phyloP scores from a whole-genome alignment of 2,113 vertebrate species.

The Merops nubicus region DNA sequence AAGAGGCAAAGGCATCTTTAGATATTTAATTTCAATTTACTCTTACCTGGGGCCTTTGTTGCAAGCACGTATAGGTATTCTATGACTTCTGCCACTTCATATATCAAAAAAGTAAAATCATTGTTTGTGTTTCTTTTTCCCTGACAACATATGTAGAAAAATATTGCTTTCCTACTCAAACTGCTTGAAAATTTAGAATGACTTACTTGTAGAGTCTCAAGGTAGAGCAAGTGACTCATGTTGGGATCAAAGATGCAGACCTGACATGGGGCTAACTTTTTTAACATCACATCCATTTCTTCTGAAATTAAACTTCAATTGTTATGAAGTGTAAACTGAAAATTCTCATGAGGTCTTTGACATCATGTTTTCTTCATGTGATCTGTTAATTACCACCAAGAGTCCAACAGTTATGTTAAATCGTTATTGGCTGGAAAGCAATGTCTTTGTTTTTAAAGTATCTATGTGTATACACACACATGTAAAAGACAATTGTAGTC shows the following conservation, averaged over 20 bases:
- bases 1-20: background rate
- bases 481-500: background rate
- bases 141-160: background rate
- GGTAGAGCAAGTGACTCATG: background rate
- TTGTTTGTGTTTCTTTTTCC: background rate
- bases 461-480: no score
- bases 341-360: background rate
- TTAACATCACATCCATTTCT: background rate
- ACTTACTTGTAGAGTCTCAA: background rate
- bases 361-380: background rate
- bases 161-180: background rate
- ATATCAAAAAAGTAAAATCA: background rate
- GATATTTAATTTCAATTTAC: background rate
- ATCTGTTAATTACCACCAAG: background rate
- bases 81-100: background rate
- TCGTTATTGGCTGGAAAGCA: background rate
- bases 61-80: background rate
- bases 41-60: background rate
- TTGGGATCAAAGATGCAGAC: background rate
- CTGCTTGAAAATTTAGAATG: background rate
- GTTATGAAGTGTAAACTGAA: background rate
- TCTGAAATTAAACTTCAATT: background rate
- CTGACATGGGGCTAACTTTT: background rate
- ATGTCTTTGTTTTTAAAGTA: background rate
- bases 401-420: background rate